Evolutionary conservation across 2,113 vertebrate species (phyloP), one percentile per base, ranked within the genome.

Genomic region (Cochlearius cochlearius): DNA sequence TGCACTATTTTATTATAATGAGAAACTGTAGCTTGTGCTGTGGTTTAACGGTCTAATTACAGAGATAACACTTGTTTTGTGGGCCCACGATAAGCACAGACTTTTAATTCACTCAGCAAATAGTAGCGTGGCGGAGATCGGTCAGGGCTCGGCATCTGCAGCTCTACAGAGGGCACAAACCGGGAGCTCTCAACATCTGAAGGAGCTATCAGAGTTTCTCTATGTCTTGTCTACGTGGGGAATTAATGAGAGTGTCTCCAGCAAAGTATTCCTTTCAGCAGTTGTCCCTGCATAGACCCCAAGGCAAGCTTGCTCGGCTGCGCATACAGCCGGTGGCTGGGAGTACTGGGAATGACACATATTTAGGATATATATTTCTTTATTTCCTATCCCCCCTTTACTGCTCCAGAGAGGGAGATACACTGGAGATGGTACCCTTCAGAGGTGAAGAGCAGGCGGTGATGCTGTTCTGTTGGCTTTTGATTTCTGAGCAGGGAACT

Each of bases 41-140:
- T 87, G 73, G 50, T 94, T 94, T 91, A 92, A 86, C 79, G 45
- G 73, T 63, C 86, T 92, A 47, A 96, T 94, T 95, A 55, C 68
- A 17, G 90, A 95, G 92, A 95, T 96, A 96, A 77, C 92, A 2
- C 59, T 89, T 87, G 79, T 94, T 93, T 94, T 86, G 88, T 55
- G 39, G 29, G 68, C 36, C 83, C 19, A 2, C 1, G 91, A 92
- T 96, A 93, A 96, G 86, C 20, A 2, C 71, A 53, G 92, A 39
- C 47, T 92, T 90, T 76, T 49, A 81, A 94, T 86, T 89, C 86
- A 41, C 77, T 58, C 77, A 63, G 73, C 86, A 87, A 92, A 81
- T 1, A 64, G 68, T 3, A 52, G 47, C 22, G 30, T 25, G 91
- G 18, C 72, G 84, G 90, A 50, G 68, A 56, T 25, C 9, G 10